Conservation (phyloP, 2,797 vertebrate species). For the Anas flavirostris region DNA sequence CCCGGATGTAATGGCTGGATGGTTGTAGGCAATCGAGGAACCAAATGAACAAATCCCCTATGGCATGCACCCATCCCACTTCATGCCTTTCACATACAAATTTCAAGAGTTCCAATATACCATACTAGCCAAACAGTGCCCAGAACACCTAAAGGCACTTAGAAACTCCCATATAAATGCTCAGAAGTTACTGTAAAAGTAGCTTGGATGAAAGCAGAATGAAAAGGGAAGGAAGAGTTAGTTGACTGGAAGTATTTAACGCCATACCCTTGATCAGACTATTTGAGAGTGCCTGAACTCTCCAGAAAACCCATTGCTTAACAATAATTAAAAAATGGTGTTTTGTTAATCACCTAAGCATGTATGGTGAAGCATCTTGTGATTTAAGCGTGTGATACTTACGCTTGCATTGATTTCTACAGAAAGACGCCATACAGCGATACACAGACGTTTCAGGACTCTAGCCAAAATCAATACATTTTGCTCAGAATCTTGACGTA, state of each 20-base stretch:
- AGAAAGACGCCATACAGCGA: not conserved
- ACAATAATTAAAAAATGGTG: not conserved
- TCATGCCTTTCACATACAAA: not conserved
- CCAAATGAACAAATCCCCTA: conserved; percentile 54
- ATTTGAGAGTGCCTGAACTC: conserved; percentile 1
- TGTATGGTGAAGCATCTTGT: not conserved
- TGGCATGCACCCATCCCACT: conserved; percentile 49
- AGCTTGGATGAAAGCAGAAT: conserved; percentile 29
- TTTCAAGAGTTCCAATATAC: not conserved
- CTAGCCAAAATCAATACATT: not conserved
- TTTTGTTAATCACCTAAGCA: not conserved
- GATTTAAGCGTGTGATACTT: not conserved
- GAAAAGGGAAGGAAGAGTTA: conserved; percentile 3
- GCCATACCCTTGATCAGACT: not conserved
- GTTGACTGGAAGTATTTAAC: not conserved
- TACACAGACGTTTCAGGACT: not conserved
- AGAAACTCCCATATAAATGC: not conserved
- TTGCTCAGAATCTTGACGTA: not conserved
- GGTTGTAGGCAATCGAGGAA: conserved; percentile 56
- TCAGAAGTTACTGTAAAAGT: conserved; percentile 25
- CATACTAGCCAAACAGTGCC: not conserved
- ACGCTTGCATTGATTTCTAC: not conserved
- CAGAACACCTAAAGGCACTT: not conserved
- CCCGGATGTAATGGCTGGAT: conserved; percentile 54
- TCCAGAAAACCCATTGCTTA: not conserved